Percentiles rank a stretch among this genome's conserved stretches.
These are phyloP conservation scores for Tachysurus vachellii DNA, from an alignment of 2,113 vertebrate species.

Conservation along the genomic window DNA sequence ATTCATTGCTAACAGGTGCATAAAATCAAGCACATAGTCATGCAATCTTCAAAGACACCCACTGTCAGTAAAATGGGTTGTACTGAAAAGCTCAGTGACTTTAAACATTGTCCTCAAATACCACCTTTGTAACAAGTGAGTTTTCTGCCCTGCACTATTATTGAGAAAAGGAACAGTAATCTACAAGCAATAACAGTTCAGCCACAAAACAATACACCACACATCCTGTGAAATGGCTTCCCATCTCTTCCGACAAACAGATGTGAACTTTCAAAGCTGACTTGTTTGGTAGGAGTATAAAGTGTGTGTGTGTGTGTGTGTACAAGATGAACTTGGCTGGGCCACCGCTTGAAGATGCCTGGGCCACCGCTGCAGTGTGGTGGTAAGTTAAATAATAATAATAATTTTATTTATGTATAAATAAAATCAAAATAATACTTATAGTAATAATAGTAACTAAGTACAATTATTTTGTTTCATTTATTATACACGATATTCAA, in stretches of 20 bases:
- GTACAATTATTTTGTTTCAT: neutral
- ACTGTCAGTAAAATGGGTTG: neutral
- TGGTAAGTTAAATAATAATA: neutral
- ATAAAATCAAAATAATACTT: neutral
- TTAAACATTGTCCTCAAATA: neutral
- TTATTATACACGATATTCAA: neutral
- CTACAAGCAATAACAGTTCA: neutral
- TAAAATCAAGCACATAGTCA: neutral
- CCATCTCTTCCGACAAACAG: neutral
- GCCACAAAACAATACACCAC: neutral
- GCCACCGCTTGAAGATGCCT: slow-evolving; percentile 8
- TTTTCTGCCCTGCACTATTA: neutral
- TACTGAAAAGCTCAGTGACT: neutral
- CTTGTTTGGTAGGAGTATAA: neutral
- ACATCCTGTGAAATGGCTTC: neutral
- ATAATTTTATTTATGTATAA: too few relatives aligned
- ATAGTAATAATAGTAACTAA: neutral
- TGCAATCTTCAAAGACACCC: neutral
- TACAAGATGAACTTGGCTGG: neutral
- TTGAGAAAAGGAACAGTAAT: neutral
- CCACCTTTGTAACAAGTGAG: neutral
- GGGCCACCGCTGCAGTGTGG: neutral
- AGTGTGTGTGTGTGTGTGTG: too few relatives aligned
- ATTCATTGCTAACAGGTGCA: neutral
- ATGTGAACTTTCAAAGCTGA: neutral